Evolutionary conservation across 2,797 vertebrate species (phyloP), one percentile per base, ranked within the genome.

Genomic region (Hemibagrus guttatus): DNA sequence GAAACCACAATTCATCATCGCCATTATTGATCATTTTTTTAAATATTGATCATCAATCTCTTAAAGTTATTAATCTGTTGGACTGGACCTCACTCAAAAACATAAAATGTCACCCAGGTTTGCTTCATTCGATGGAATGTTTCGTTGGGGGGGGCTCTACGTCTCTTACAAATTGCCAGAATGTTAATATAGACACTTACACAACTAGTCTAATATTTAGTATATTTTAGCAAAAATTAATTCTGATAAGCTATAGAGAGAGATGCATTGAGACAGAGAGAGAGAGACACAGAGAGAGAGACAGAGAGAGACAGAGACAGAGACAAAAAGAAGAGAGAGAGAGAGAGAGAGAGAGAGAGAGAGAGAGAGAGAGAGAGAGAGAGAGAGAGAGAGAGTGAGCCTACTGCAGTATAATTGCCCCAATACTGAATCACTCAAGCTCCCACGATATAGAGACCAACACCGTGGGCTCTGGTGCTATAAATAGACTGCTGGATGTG

Each of bases 391-490:
- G n/a, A 63, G 31, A 66, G 71, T 11, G n/a, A 56, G 64, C 4
- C 49, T 66, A 61, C 49, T 84, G 84, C 63, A 83, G 69, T 63
- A 72, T 81, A 16, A 52, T 23, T 21, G 80, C 63, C 68, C n/a
- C 35, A 21, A 42, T 14, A 76, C 68, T 56, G 56, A 75, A 81
- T 42, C 78, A 59, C 59, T 58, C 39, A 61, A 68, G 59, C 42
- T 49, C 64, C 49, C 26, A 84, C 58, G 6, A 64, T 79, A 16
- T 75, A 59, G 61, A 88, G 64, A 86, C 74, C 52, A 64, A 74
- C 56, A 28, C 31, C 5, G 49, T 39, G 31, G 21, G 68, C 9
- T 72, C 39, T 28, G 49, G 9, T 11, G 28, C 83, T 28, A 74
- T 74, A 83, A 80, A 64, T 35, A 71, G 49, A 81, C 28, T 56